A percentile compares a stretch with the other conserved stretches of the same genome.
Conservation (phyloP, 2,113 vertebrate genomes). For the Seriola quinqueradiata region DNA sequence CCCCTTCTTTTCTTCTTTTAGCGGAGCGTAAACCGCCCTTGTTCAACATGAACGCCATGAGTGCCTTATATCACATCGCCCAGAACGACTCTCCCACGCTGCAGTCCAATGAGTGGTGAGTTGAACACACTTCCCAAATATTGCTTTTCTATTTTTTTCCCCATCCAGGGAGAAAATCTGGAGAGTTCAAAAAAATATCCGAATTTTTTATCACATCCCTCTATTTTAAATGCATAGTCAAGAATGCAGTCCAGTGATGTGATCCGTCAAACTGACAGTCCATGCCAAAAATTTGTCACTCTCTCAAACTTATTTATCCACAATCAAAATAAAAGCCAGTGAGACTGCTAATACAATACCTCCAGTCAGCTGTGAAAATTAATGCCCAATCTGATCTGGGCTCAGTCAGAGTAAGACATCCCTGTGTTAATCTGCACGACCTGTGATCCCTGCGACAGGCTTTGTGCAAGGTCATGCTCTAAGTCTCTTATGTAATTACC, state of each 20-base stretch:
- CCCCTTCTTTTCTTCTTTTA: slow-evolving; percentile 72
- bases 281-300: neutral
- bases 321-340: neutral
- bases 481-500: slow-evolving; percentile 68
- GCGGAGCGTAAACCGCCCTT: slow-evolving; percentile 98
- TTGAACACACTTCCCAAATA: slow-evolving; percentile 4
- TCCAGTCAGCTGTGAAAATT: slow-evolving; percentile 32
- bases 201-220: neutral
- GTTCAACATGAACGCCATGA: slow-evolving; percentile 99
- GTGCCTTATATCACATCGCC: slow-evolving; percentile 99
- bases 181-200: neutral
- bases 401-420: slow-evolving; percentile 48
- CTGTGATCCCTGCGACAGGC: slow-evolving; percentile 53
- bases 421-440: slow-evolving; percentile 53
- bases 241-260: neutral
- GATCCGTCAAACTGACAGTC: neutral
- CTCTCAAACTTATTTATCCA: neutral
- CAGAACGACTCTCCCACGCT: slow-evolving; percentile 98
- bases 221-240: neutral
- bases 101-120: slow-evolving; percentile 98
- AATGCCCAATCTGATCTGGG: slow-evolving; percentile 7
- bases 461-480: slow-evolving; percentile 44
- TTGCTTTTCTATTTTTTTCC: neutral
- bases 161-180: neutral
- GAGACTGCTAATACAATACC: slow-evolving; percentile 11